These are phyloP conservation scores for Pipa parva DNA, from an alignment of 2,113 vertebrate genomes.

Conservation along the genomic window DNA sequence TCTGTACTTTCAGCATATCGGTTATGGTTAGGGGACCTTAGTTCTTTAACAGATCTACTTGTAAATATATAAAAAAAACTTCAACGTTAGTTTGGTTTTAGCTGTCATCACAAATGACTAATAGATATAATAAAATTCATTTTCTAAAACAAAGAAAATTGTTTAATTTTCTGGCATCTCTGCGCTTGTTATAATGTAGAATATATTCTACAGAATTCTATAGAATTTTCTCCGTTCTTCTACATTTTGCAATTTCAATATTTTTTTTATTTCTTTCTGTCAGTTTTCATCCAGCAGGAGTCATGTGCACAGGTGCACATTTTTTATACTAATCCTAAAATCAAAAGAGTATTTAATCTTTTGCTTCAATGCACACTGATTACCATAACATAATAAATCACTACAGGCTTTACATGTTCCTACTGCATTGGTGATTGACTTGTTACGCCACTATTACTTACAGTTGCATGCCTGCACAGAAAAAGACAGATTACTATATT, in stretches of 20 bases:
- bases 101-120: background rate
- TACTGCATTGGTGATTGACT: constrained; percentile 31
- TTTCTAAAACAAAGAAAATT: too few species aligned
- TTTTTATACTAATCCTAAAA: constrained; percentile 27
- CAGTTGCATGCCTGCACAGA: constrained; percentile 25
- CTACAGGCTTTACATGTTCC: constrained; percentile 29
- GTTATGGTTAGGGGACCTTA: too few species aligned
- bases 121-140: background rate
- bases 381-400: constrained; percentile 36
- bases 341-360: constrained; percentile 26
- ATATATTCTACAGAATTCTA: background rate
- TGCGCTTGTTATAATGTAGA: background rate
- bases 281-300: constrained; percentile 8
- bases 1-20: too few species aligned
- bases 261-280: constrained; percentile 10
- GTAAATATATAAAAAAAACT: background rate
- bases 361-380: constrained; percentile 34
- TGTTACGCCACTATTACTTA: constrained; percentile 19
- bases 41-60: too few species aligned
- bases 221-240: background rate
- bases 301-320: background rate
- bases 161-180: background rate
- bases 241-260: background rate
- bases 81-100: background rate
- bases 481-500: constrained; percentile 21